A percentile compares a stretch with the other conserved stretches of the same genome.
Conservation (phyloP, 2,797 vertebrate genomes). For the Carcharodon carcharias region DNA sequence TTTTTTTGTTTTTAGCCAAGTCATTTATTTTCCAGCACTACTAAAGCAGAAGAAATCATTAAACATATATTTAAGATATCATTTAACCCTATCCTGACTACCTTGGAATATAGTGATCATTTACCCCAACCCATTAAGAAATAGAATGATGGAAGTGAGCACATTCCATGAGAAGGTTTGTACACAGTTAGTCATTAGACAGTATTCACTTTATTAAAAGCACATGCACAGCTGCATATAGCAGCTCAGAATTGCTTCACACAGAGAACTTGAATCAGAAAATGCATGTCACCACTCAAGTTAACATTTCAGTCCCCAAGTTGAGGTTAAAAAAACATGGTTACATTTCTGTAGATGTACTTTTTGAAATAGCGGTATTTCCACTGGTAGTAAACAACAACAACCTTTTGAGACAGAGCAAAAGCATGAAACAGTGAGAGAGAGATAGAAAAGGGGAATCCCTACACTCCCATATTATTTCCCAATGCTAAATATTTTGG, state of each 20-base stretch:
- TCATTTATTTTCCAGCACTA: neutral
- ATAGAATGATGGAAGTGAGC: neutral
- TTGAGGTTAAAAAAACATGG: neutral
- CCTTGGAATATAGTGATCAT: neutral
- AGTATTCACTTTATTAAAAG: neutral
- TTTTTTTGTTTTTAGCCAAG: too few relatives aligned
- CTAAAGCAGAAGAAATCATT: neutral
- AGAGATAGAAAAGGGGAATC: too few relatives aligned
- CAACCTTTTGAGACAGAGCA: neutral
- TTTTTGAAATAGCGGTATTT: neutral
- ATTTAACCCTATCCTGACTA: neutral
- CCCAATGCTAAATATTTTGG: neutral
- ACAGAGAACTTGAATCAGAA: neutral
- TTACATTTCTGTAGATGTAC: neutral
- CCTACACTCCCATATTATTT: neutral
- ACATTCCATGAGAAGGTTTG: neutral
- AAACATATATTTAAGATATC: neutral
- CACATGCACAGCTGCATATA: neutral
- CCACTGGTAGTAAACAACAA: neutral
- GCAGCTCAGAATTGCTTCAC: neutral
- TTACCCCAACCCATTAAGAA: neutral
- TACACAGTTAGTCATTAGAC: neutral
- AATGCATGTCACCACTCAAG: neutral
- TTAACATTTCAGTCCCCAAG: neutral
- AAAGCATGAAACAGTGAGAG: too few relatives aligned